Evolutionary conservation across 1,140 invertebrate genomes (phyloP).

Genomic region (Adelges cooleyi): DNA sequence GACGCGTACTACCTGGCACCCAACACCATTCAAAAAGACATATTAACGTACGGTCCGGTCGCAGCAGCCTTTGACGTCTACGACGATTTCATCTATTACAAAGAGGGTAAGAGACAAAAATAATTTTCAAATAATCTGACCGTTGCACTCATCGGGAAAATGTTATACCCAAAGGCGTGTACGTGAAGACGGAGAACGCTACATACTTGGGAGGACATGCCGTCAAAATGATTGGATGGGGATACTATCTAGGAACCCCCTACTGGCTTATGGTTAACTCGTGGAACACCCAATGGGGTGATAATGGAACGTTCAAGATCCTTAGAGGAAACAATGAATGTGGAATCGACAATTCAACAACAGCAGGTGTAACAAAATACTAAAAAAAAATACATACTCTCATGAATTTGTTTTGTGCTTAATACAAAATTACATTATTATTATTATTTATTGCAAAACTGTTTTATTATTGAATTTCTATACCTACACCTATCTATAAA

Average conservation of each 20-base stretch:
- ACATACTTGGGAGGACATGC: slow-evolving; percentile 63
- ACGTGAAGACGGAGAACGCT: slow-evolving; percentile 60
- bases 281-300: slow-evolving; percentile 86
- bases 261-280: slow-evolving; percentile 88
- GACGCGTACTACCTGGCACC: slow-evolving; percentile 36
- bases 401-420: no score
- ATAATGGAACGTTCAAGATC: slow-evolving; percentile 81
- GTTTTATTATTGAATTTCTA: no score
- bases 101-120: slow-evolving; percentile 33
- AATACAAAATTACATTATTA: no score
- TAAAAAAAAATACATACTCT: no score
- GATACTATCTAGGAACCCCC: slow-evolving; percentile 39
- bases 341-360: slow-evolving; percentile 51
- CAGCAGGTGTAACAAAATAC: slow-evolving; percentile 31
- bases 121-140: no score
- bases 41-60: slow-evolving; percentile 31
- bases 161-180: slow-evolving; percentile 67
- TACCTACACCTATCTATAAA: no score
- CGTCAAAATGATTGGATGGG: slow-evolving; percentile 73
- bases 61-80: slow-evolving; percentile 31
- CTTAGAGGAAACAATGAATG: slow-evolving; percentile 59
- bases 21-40: slow-evolving; percentile 36
- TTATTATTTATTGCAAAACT: no score
- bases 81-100: slow-evolving; percentile 32
- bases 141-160: no score